Evolutionary conservation across 2,888 invertebrate species (phyloP).

Genomic region (Hemicrepidius hirtus): DNA sequence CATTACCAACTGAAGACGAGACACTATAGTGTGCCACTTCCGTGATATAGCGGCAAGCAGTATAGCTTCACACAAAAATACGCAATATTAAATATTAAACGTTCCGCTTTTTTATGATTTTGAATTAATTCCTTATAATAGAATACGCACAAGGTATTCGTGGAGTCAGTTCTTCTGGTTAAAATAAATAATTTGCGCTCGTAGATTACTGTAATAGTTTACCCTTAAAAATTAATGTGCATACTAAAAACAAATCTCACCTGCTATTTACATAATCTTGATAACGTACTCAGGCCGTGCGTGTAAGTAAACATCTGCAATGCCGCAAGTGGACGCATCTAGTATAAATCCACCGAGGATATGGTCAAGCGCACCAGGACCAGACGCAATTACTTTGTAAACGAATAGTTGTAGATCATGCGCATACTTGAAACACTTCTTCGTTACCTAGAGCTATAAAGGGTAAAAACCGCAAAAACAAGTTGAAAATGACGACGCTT

Average conservation of each 20-base stretch:
- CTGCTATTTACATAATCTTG: slow-evolving; percentile 31
- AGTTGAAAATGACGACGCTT: not conserved
- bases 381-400: slow-evolving; percentile 26
- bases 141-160: too few relatives aligned
- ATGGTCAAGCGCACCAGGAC: slow-evolving; percentile 36
- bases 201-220: not conserved
- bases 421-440: slow-evolving; percentile 11
- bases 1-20: too few relatives aligned
- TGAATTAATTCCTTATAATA: too few relatives aligned
- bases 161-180: too few relatives aligned
- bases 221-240: slow-evolving; percentile 3
- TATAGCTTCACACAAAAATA: too few relatives aligned
- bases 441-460: slow-evolving; percentile 21
- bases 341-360: slow-evolving; percentile 20
- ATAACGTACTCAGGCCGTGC: slow-evolving; percentile 10
- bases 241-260: slow-evolving; percentile 38
- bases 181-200: not conserved
- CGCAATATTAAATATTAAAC: too few relatives aligned
- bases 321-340: slow-evolving; percentile 41
- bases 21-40: too few relatives aligned
- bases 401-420: not conserved
- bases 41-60: too few relatives aligned
- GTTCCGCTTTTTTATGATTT: too few relatives aligned
- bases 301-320: slow-evolving; percentile 21
- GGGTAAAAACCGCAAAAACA: slow-evolving; percentile 23